Evolutionary conservation across 2,797 vertebrate genomes (phyloP).

Genomic region (Chanos chanos): DNA sequence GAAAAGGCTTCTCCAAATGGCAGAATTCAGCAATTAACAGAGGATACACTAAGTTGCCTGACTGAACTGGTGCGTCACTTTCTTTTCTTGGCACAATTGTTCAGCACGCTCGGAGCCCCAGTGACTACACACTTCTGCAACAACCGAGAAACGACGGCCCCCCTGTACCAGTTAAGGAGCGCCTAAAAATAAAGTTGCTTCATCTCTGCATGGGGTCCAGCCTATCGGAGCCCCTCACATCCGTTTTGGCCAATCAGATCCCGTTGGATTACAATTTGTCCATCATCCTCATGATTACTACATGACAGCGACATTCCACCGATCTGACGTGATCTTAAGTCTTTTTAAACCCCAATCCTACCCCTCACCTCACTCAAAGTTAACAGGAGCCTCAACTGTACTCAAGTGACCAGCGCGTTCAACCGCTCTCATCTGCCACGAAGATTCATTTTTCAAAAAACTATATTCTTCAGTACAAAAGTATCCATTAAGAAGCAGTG

Average conservation of each 20-base stretch:
- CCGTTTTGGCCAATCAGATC: conserved; percentile 56
- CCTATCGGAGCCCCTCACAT: conserved; percentile 60
- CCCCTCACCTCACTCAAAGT: conserved; percentile 58
- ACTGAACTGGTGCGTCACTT: conserved; percentile 40
- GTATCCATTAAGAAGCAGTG: conserved; percentile 48
- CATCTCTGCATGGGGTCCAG: conserved; percentile 51
- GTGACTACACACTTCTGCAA: conserved; percentile 54
- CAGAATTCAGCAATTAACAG: too few species aligned
- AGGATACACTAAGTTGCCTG: too few species aligned
- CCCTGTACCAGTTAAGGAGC: conserved; percentile 59
- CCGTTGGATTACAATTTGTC: conserved; percentile 65
- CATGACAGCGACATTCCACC: conserved; percentile 64
- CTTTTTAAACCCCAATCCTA: conserved; percentile 63
- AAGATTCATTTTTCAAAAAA: conserved; percentile 30
- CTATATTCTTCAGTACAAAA: conserved; percentile 37
- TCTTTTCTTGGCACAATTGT: conserved; percentile 63
- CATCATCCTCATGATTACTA: conserved; percentile 69
- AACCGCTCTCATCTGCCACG: conserved; percentile 47
- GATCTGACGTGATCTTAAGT: conserved; percentile 69
- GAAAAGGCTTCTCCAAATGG: too few species aligned
- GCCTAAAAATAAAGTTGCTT: conserved; percentile 75
- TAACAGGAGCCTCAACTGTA: conserved; percentile 42
- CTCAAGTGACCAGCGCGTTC: conserved; percentile 20
- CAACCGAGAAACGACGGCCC: conserved; percentile 45
- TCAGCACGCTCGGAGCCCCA: conserved; percentile 45